Base-by-base conservation (phyloP, 1,140 invertebrate species). In the Colletes latitarsis region DNA sequence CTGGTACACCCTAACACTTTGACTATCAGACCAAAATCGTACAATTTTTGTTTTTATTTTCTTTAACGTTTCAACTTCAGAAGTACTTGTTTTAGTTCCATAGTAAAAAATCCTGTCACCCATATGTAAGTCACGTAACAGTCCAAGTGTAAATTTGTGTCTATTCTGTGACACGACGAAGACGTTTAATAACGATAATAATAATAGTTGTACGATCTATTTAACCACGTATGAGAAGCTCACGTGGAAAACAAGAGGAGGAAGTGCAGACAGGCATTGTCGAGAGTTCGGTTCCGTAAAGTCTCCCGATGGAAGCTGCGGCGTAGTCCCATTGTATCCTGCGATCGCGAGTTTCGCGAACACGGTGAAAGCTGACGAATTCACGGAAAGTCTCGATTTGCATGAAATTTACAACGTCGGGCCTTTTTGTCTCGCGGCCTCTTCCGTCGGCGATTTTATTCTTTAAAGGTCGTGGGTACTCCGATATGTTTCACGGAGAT, bases 291-390 rank as follows among this genome's bases (percentile, higher is more conserved):
- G 58, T 75, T 74, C 67, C 71, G 43, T 30, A 62, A 43, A 75
- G 15, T n/a, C 6, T 19, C 17, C 15, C 3, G n/a, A 17, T 52
- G 70, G 43, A 67, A n/a, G 53, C 60, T 72, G 53, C 69, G 77
- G 43, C 49, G 68, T 30, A 49, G 30, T 39, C 39, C 46, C 72
- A 55, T 73, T 74, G 77, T 74, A 63, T 66, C 60, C 52, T n/a
- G 10, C 19, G 77, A 57, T 19, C 17, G 14, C 15, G 17, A n/a
- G 52, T 66, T 43, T 73, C 77, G 49, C 77, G 69, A 66, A 15
- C 49, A 30, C n/a, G 71, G 77, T 74, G 77, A 80, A 80, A 80
- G 77, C 63, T 30, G 63, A 75, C 71, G 71, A 67, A 80, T 80
- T 75, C 77, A 52, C 77, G 72, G 62, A 75, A 80, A 80, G 77